A percentile compares a stretch with the other conserved stretches of the same genome.
phyloP scores from a whole-genome alignment of 2,888 invertebrate genomes.

The Dinocampus coccinellae region DNA sequence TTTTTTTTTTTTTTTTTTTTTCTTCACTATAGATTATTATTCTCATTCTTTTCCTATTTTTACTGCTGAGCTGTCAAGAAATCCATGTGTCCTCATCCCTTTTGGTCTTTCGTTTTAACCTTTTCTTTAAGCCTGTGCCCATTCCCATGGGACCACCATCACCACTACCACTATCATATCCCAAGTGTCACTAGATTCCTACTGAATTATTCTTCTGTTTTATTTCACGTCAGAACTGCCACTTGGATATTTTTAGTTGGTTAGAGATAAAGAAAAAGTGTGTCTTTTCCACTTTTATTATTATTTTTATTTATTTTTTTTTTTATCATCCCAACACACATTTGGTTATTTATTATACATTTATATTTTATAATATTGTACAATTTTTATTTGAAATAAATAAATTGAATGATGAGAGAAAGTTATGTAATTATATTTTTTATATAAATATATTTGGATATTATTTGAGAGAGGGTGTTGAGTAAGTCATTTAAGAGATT shows the following conservation, averaged over 20 bases:
- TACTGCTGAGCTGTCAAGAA: conserved; percentile 37
- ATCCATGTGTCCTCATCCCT: conserved; percentile 30
- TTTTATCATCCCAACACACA: too few relatives aligned
- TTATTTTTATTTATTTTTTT: too few relatives aligned
- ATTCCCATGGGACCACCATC: not conserved
- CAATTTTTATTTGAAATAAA: too few relatives aligned
- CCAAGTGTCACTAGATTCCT: not conserved
- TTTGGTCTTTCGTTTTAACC: conserved; percentile 21
- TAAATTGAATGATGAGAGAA: too few relatives aligned
- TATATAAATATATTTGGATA: not conserved
- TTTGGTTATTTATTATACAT: too few relatives aligned
- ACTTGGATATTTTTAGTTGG: conserved; percentile 33
- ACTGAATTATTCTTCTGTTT: conserved; percentile 35
- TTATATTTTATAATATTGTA: too few relatives aligned
- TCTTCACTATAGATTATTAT: not conserved
- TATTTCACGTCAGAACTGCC: conserved; percentile 25
- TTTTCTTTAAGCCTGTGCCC: not conserved
- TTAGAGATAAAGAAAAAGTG: too few relatives aligned
- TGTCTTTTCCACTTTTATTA: too few relatives aligned
- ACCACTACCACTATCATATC: not conserved
- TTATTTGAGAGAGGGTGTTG: not conserved
- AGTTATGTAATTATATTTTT: too few relatives aligned
- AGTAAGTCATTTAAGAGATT: conserved; percentile 14
- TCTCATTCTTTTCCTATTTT: conserved; percentile 2
- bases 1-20: conserved; percentile 5